These are phyloP conservation scores for Thermophis baileyi DNA, from an alignment of 2,113 vertebrate species.

Conservation along the genomic window DNA sequence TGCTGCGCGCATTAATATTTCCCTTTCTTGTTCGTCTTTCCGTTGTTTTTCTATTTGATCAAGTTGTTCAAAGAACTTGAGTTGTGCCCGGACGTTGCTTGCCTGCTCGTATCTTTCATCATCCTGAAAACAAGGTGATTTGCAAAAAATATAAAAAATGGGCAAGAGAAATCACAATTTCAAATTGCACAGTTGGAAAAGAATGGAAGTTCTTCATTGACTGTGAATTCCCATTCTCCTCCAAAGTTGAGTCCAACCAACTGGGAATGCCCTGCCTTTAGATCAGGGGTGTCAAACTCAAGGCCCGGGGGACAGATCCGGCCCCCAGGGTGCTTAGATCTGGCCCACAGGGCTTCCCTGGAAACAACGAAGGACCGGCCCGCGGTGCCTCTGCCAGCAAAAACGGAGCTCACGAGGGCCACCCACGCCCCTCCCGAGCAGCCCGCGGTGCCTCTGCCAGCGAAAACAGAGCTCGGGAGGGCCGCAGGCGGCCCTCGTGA, in stretches of 20 bases:
- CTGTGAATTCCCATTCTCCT: neutral
- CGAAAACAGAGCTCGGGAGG: too few species aligned
- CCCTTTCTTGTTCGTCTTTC: slow-evolving; percentile 91
- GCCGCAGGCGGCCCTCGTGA: too few species aligned
- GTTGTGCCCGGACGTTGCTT: slow-evolving; percentile 88
- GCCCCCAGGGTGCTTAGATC: too few species aligned
- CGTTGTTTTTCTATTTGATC: slow-evolving; percentile 92
- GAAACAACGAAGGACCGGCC: too few species aligned
- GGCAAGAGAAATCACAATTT: slow-evolving; percentile 3
- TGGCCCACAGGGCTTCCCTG: too few species aligned
- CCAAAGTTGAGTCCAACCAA: neutral
- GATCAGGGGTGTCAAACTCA: too few species aligned
- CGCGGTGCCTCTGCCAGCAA: too few species aligned
- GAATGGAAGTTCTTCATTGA: neutral
- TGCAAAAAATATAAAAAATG: slow-evolving; percentile 16
- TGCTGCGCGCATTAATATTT: slow-evolving; percentile 92
- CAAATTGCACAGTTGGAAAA: slow-evolving; percentile 2
- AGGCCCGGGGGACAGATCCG: too few species aligned
- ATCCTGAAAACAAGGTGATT: slow-evolving; percentile 71
- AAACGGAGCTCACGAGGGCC: too few species aligned
- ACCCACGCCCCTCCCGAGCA: too few species aligned
- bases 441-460: too few species aligned
- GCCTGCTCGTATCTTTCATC: slow-evolving; percentile 86
- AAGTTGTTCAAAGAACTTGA: slow-evolving; percentile 95
- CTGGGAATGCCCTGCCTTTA: neutral